Percentiles rank a stretch among this genome's conserved stretches.
phyloP scores from a whole-genome alignment of 2,113 vertebrate genomes.

The Zosterops lateralis region DNA sequence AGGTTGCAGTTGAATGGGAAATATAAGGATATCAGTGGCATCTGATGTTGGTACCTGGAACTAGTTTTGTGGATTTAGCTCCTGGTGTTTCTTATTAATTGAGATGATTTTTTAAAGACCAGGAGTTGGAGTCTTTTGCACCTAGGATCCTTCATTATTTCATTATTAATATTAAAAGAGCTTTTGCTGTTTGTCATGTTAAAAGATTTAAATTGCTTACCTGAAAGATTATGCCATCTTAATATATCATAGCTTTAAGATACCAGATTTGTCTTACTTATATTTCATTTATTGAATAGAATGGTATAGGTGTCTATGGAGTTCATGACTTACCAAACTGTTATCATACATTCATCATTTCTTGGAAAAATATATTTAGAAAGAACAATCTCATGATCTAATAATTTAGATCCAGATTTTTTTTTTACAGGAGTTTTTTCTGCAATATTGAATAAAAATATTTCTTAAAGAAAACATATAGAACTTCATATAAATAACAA shows the following conservation, averaged over 20 bases:
- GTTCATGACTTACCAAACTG: neutral
- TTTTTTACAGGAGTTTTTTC: neutral
- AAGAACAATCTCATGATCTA: neutral
- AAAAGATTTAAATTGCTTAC: neutral
- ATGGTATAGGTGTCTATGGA: neutral
- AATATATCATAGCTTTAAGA: neutral
- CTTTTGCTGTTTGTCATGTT: neutral
- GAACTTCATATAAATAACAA: neutral
- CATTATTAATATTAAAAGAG: neutral
- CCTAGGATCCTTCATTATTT: neutral
- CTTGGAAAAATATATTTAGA: neutral
- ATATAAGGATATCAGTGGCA: neutral
- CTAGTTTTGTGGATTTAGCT: neutral
- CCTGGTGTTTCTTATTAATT: neutral
- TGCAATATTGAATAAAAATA: neutral
- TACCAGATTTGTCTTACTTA: neutral
- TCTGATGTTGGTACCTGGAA: neutral
- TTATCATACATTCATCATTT: neutral
- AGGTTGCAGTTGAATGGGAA: neutral
- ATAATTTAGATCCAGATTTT: neutral
- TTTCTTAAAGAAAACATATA: neutral
- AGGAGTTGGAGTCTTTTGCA: neutral
- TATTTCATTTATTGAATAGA: neutral
- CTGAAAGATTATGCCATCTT: neutral
- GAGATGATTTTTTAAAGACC: neutral